Percentiles rank a stretch among this genome's conserved stretches.
Conservation (phyloP, 1,140 invertebrate species). For the Radopholus similis region DNA sequence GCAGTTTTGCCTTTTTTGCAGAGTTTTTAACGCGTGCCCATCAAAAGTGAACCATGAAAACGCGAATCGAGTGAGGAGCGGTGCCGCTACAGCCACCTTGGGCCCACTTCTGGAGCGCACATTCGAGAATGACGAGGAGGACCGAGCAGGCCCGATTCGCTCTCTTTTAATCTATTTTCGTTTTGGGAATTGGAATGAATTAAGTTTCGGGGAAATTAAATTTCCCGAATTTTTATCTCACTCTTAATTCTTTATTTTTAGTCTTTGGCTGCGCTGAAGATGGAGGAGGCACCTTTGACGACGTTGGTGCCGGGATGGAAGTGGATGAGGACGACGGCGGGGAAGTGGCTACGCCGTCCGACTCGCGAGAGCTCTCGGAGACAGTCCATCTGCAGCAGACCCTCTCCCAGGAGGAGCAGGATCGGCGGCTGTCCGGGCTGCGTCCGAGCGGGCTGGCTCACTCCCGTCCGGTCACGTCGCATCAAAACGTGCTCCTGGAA, state of each 20-base stretch:
- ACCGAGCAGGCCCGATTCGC: too few relatives aligned
- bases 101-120: conserved; percentile 7
- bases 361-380: too few relatives aligned
- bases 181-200: conserved; percentile 1
- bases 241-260: not conserved
- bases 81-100: not conserved
- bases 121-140: too few relatives aligned
- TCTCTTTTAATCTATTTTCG: too few relatives aligned
- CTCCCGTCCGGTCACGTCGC: too few relatives aligned
- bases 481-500: too few relatives aligned
- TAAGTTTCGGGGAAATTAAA: not conserved
- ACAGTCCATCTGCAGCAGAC: too few relatives aligned
- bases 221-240: not conserved
- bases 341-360: too few relatives aligned
- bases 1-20: conserved; percentile 14
- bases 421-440: too few relatives aligned
- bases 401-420: too few relatives aligned
- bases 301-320: not conserved
- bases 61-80: not conserved
- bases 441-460: too few relatives aligned
- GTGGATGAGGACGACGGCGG: not conserved
- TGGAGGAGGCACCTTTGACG: not conserved
- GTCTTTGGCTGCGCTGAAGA: too few relatives aligned
- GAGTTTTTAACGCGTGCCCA: not conserved
- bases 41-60: not conserved